Percentiles rank a stretch among this genome's conserved stretches.
phyloP scores from a whole-genome alignment of 2,888 invertebrate species.

The Psylliodes chrysocephalus region DNA sequence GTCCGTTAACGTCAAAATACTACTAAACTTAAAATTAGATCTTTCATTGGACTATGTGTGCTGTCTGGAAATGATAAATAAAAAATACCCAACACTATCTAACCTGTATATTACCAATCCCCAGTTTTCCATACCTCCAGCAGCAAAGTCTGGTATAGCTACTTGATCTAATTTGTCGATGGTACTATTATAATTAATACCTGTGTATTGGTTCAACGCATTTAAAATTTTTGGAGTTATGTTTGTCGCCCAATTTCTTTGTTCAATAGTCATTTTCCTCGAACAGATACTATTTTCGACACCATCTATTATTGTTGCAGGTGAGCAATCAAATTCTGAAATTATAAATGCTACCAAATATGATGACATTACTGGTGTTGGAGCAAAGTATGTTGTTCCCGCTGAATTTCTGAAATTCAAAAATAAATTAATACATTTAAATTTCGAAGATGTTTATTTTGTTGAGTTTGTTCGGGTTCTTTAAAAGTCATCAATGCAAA shows the following conservation, averaged over 20 bases:
- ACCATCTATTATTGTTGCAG: not conserved
- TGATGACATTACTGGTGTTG: slow-evolving; percentile 78
- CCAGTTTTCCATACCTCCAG: slow-evolving; percentile 95
- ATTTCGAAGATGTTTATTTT: no score
- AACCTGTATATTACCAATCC: slow-evolving; percentile 85
- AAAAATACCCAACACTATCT: no score
- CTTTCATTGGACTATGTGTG: no score
- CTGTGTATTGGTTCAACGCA: slow-evolving; percentile 44
- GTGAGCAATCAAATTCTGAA: slow-evolving; percentile 72
- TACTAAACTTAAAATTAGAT: no score
- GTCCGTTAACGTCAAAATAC: no score
- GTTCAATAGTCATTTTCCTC: slow-evolving; percentile 29
- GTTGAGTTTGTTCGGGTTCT: no score
- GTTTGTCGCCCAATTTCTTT: slow-evolving; percentile 42
- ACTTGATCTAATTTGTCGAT: slow-evolving; percentile 83
- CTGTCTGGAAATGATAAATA: no score
- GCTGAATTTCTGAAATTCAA: not conserved
- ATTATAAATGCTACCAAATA: slow-evolving; percentile 88
- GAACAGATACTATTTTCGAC: slow-evolving; percentile 46
- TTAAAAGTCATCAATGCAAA: no score
- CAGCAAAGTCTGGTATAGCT: slow-evolving; percentile 85
- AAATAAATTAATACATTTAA: no score
- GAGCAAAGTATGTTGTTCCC: slow-evolving; percentile 51
- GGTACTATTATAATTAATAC: slow-evolving; percentile 56
- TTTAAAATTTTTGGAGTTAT: slow-evolving; percentile 43